Evolutionary conservation across 2,113 vertebrate genomes (phyloP), one percentile per base, ranked within the genome.

Genomic region (Coreoperca whiteheadi): DNA sequence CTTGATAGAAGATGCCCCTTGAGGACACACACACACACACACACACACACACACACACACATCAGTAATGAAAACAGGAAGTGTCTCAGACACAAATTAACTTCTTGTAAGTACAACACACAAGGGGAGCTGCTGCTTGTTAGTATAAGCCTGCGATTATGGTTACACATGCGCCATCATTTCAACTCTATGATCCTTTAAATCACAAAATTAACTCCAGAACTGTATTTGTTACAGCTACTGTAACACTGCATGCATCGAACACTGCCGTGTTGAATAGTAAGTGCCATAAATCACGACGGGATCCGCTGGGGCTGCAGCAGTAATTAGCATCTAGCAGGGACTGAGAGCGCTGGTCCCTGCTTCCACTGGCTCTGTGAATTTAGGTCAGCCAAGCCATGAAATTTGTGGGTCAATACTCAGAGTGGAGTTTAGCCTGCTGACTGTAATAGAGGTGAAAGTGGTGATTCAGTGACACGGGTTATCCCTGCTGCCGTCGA

Each of bases 1-100:
- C 98, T 93, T 99, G 98, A 91, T 99, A 99, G 94, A 99, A 99
- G 69, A 98, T 97, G 64, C 98, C 98, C 92, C 98, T 99, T 88
- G 0, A 68, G 57, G 59, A 50, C 48, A 21, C 18, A 15, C 37
- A 57, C 56, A 82, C 59, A 81, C 59, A 80, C 43, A 75, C 61
- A 57, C 69, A 87, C 54, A 79, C 10, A 74, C 73, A 77, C 77
- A 82, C 56, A 74, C 34, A 74, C 43, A 70, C 23, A 81, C 46
- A 74, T 48, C 39, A 77, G 66, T 72, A 71, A 84, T 80, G 76
- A 65, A 87, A 86, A 91, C 86, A 89, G 89, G 85, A 90, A 90
- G 72, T 72, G 51, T 72, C 83, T 83, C 78, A 87, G 87, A 90
- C 90, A 67, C 78, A 74, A 84, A 89, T 88, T 59, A 86, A 88